A percentile compares a stretch with the other conserved stretches of the same genome.
These are phyloP conservation scores for Galaxias olidus DNA, from an alignment of 2,797 vertebrate genomes.

Conservation along the genomic window DNA sequence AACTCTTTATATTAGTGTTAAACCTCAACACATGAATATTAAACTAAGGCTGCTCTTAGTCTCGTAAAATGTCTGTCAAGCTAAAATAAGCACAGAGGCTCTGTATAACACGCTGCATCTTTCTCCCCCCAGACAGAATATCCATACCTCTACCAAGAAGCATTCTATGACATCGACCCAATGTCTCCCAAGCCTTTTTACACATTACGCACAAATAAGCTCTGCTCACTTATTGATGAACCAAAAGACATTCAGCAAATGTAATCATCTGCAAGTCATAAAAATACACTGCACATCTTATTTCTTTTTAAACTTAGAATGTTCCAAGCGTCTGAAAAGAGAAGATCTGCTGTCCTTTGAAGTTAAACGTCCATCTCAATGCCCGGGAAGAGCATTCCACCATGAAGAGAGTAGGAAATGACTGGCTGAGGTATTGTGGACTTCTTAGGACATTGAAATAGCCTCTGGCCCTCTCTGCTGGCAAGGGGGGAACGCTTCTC, in stretches of 20 bases:
- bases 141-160: constrained; percentile 1
- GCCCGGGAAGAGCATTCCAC: background rate
- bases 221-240: too few relatives aligned
- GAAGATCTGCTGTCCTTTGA: background rate
- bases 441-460: constrained; percentile 1
- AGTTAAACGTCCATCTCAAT: background rate
- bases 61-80: background rate
- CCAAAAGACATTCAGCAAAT: too few relatives aligned
- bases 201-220: too few relatives aligned
- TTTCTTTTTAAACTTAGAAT: background rate
- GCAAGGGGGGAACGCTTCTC: background rate
- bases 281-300: too few relatives aligned
- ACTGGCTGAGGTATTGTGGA: background rate
- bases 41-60: background rate
- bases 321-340: background rate
- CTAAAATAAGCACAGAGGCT: background rate
- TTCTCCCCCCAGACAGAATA: background rate
- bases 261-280: too few relatives aligned
- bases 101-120: background rate
- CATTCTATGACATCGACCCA: background rate
- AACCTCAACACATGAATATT: too few relatives aligned
- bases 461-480: background rate
- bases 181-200: too few relatives aligned
- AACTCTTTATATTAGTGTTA: too few relatives aligned
- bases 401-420: background rate